These are phyloP conservation scores for Eulemur rufifrons DNA, from an alignment of 2,113 vertebrate species.

Conservation along the genomic window DNA sequence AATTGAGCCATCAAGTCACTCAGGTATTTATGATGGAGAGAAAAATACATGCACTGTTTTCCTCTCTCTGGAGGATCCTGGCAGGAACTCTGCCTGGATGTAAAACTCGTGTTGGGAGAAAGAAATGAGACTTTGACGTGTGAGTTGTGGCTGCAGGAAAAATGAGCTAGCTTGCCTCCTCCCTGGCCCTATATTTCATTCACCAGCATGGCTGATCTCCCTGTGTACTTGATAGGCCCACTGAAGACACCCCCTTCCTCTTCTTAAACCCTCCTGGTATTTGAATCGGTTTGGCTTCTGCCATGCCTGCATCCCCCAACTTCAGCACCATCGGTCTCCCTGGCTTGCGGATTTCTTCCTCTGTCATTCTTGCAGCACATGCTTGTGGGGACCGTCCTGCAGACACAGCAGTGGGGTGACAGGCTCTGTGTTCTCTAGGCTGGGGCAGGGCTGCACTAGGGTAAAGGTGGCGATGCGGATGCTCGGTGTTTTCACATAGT, in stretches of 20 bases:
- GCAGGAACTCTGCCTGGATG: slow-evolving; percentile 12
- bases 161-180: neutral
- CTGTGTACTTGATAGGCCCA: neutral
- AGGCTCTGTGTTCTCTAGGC: neutral
- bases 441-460: neutral
- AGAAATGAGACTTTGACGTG: neutral
- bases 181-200: neutral
- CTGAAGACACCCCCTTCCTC: neutral
- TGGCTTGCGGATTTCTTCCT: neutral
- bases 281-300: neutral
- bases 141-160: neutral
- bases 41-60: slow-evolving; percentile 68
- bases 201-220: neutral
- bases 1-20: slow-evolving; percentile 74
- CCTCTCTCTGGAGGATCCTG: slow-evolving; percentile 19
- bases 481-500: neutral
- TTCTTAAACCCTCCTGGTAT: neutral
- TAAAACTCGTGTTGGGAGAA: neutral
- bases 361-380: neutral
- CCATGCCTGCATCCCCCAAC: neutral
- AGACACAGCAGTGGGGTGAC: neutral
- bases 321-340: neutral
- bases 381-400: neutral
- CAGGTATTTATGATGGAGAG: slow-evolving; percentile 68
- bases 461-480: neutral